Percentiles rank a stretch among this genome's conserved stretches.
These are phyloP conservation scores for Enteromius afrohamiltoni DNA, from an alignment of 2,797 vertebrate genomes.

Conservation along the genomic window DNA sequence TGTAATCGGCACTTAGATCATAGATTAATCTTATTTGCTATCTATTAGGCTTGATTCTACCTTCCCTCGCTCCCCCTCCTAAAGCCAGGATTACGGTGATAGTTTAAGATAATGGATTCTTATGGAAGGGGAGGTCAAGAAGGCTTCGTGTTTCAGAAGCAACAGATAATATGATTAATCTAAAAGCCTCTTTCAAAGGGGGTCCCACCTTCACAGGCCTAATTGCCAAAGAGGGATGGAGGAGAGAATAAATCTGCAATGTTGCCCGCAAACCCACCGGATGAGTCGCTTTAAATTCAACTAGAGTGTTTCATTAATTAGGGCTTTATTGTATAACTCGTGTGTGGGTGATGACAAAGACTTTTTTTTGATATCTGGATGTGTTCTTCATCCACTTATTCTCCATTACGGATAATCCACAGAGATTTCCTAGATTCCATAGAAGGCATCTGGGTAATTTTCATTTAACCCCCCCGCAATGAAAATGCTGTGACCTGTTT, in stretches of 20 bases:
- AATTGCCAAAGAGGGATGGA: constrained; percentile 89
- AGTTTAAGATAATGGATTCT: constrained; percentile 99
- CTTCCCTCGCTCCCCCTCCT: constrained; percentile 92
- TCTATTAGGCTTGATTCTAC: constrained; percentile 99
- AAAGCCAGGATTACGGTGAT: constrained; percentile 99
- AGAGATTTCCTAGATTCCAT: constrained; percentile 25
- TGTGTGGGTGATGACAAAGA: constrained; percentile 70
- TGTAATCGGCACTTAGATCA: constrained; percentile 99
- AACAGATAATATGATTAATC: constrained; percentile 99
- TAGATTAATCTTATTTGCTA: constrained; percentile 99
- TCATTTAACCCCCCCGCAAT: constrained; percentile 21
- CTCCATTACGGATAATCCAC: constrained; percentile 60
- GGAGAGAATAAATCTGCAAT: constrained; percentile 80
- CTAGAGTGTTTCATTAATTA: constrained; percentile 66
- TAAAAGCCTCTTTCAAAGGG: constrained; percentile 98
- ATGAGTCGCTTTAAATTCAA: constrained; percentile 63
- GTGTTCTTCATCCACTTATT: constrained; percentile 71
- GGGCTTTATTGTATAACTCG: constrained; percentile 51
- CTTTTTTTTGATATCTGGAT: constrained; percentile 66
- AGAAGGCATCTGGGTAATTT: constrained; percentile 32
- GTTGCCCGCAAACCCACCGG: constrained; percentile 70
- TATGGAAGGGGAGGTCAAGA: constrained; percentile 97
- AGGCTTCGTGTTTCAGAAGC: constrained; percentile 97
- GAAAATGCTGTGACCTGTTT: constrained; percentile 26
- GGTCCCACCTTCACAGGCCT: constrained; percentile 90